A percentile compares a stretch with the other conserved stretches of the same genome.
Conservation (phyloP, 2,888 invertebrate genomes). For the Agrochola litura region DNA sequence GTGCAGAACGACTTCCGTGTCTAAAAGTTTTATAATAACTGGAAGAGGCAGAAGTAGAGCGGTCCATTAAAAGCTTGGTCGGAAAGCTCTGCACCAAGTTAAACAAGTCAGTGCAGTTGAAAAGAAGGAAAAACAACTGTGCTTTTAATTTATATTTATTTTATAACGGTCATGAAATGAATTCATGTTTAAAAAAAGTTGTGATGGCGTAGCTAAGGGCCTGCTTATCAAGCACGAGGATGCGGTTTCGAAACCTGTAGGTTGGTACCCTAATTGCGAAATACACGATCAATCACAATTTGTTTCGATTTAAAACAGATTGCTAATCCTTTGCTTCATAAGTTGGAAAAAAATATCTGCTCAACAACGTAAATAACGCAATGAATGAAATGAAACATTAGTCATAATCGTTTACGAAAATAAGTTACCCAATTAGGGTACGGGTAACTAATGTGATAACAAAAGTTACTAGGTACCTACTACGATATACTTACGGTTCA, state of each 20-base stretch:
- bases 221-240: background rate
- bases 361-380: too few species aligned
- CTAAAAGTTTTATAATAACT: slow-evolving; percentile 50
- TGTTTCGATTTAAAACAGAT: too few species aligned
- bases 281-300: too few species aligned
- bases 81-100: slow-evolving; percentile 9
- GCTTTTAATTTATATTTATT: background rate
- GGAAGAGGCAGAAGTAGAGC: slow-evolving; percentile 23
- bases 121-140: background rate
- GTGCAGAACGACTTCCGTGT: slow-evolving; percentile 29
- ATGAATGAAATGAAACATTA: too few species aligned
- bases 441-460: too few species aligned
- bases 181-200: background rate
- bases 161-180: background rate
- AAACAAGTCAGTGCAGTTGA: slow-evolving; percentile 11
- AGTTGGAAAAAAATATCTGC: too few species aligned
- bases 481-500: too few species aligned
- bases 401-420: too few species aligned
- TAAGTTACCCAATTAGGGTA: too few species aligned
- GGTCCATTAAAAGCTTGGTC: slow-evolving; percentile 49
- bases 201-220: background rate
- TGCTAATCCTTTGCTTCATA: too few species aligned
- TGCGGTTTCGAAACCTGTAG: background rate
- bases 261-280: too few species aligned
- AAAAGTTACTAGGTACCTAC: too few species aligned